Base-by-base conservation (phyloP, 2,113 vertebrate genomes). In the Athene noctua region DNA sequence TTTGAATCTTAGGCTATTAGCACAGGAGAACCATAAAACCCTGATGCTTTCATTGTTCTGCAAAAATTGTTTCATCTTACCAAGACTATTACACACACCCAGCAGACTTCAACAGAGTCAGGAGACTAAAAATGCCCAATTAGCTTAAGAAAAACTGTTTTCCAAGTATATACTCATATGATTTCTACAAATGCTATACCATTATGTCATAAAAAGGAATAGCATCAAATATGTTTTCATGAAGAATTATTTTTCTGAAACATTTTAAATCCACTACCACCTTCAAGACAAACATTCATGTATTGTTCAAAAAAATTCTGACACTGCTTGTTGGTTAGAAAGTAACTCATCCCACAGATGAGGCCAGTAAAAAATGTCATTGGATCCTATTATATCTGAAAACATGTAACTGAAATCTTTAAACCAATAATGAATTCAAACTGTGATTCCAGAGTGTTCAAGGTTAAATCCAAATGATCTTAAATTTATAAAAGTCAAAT, bases 41-140 rank as follows among this genome's bases (percentile, higher is more conserved):
- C 5, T 25, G 30, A 61, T 71, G 29, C 13, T 88, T 92, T 85
- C 65, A 86, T 73, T 42, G 65, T 74, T 90, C 46, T 90, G 75
- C 78, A 91, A 77, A 93, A 91, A 77, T n/a, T 49, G 70, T 90
- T 92, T 83, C n/a, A 78, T 75, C 75, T 80, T 81, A 73, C 25
- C 40, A 67, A 58, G 42, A 52, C 26, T 88, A 52, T 79, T 67
- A 73, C 32, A 61, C 12, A 51, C 55, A 85, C 5, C 25, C 22
- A 83, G 27, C 23, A 93, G 49, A 79, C 30, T 86, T 92, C 46
- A 71, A 21, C 30, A 88, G 57, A 65, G 44, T 78, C 36, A 80
- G 65, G 57, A 94, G 22, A 72, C 6, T 62, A 57, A 78, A 90
- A 59, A 71, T 63, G 36, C 15, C 59, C 49, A 68, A 94, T 84